Conservation (phyloP, 2,888 invertebrate species). For the Perithous albicinctus region DNA sequence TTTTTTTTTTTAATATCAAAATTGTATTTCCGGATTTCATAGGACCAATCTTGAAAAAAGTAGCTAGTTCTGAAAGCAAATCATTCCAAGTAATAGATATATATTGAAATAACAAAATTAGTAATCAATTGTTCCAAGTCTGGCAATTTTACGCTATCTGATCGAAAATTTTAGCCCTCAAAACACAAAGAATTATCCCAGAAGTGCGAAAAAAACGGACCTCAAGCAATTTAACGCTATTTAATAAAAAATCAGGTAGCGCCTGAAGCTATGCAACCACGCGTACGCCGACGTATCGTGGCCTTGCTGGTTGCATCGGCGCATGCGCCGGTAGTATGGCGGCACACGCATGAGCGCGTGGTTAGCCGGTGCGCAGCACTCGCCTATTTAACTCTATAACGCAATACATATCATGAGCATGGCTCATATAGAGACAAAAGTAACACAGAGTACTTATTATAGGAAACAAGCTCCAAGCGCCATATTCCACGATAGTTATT, state of each 20-base stretch:
- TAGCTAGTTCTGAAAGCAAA: too few relatives aligned
- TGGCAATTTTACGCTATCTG: too few relatives aligned
- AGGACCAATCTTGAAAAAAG: too few relatives aligned
- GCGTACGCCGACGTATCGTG: constrained; percentile 21
- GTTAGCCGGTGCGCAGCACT: neutral
- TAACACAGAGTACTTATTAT: neutral
- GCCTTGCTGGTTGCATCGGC: constrained; percentile 64
- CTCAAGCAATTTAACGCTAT: too few relatives aligned
- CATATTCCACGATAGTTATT: constrained; percentile 31
- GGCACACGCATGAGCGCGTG: neutral
- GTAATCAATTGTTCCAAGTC: too few relatives aligned
- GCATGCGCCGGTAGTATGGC: constrained; percentile 46
- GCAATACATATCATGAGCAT: neutral
- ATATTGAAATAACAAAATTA: too few relatives aligned
- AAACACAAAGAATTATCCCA: too few relatives aligned
- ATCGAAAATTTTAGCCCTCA: too few relatives aligned
- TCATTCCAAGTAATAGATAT: too few relatives aligned
- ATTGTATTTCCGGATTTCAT: too few relatives aligned
- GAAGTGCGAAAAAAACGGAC: too few relatives aligned
- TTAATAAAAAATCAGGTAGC: neutral
- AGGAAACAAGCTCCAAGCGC: neutral
- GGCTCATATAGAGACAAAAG: neutral
- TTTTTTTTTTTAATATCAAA: too few relatives aligned
- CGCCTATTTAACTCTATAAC: neutral
- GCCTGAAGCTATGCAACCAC: constrained; percentile 44